A percentile compares a stretch with the other conserved stretches of the same genome.
Evolutionary conservation across 2,113 vertebrate species (phyloP).

Genomic region (Perca fluviatilis): DNA sequence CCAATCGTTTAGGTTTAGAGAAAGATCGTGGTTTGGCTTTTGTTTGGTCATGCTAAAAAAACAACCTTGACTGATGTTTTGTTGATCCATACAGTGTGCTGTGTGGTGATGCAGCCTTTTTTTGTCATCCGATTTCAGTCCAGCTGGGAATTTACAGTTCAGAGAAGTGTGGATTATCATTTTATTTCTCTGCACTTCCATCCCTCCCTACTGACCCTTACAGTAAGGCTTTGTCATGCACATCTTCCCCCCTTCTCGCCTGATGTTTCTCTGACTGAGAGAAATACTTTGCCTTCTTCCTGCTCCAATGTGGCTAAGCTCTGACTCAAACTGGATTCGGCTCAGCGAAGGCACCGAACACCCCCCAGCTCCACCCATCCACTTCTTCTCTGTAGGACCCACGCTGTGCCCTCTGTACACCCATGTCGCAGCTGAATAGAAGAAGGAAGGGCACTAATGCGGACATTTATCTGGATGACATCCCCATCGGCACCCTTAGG

Average conservation of each 20-base stretch:
- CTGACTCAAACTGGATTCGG: conserved; percentile 36
- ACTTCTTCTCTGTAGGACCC: conserved; percentile 5
- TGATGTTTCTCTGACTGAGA: conserved; percentile 1
- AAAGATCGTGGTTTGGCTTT: no score
- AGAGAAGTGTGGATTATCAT: no score
- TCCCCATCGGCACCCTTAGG: conserved; percentile 68
- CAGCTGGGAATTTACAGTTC: no score
- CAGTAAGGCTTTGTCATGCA: no score
- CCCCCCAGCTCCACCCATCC: not conserved
- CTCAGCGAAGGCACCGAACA: not conserved
- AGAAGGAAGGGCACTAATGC: conserved; percentile 59
- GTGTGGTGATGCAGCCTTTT: no score
- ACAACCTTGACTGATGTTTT: no score
- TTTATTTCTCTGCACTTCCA: no score
- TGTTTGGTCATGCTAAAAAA: no score
- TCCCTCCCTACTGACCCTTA: no score
- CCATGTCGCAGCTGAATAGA: conserved; percentile 66
- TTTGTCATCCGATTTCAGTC: no score
- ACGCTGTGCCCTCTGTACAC: conserved; percentile 14
- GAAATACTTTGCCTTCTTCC: not conserved
- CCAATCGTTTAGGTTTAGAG: no score
- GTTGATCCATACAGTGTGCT: no score
- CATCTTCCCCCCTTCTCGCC: not conserved
- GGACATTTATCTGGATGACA: conserved; percentile 81
- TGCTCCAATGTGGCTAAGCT: conserved; percentile 51